Conservation (phyloP, 2,113 vertebrate genomes). For the Silurus glanis region DNA sequence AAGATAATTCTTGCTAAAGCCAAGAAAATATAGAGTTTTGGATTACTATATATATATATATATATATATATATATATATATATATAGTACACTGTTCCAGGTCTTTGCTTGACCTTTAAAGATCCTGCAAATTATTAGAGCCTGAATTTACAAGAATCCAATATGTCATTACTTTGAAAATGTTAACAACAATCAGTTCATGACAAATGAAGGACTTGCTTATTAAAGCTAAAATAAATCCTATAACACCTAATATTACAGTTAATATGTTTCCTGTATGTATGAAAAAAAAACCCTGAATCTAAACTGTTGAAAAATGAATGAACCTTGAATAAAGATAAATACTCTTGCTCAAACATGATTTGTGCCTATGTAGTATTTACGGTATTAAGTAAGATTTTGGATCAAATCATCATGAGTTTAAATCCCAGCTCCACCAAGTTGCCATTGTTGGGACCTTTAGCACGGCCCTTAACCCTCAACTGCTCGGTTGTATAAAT, state of each 20-base stretch:
- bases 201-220: not conserved
- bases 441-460: too few relatives aligned
- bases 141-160: not conserved
- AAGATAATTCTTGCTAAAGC: conserved; percentile 64
- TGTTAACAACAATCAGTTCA: not conserved
- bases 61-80: not conserved
- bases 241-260: not conserved
- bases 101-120: not conserved
- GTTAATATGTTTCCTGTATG: too few relatives aligned
- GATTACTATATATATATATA: too few relatives aligned
- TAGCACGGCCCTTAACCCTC: too few relatives aligned
- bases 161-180: not conserved
- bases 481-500: too few relatives aligned
- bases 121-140: not conserved
- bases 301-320: too few relatives aligned
- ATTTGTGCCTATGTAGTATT: not conserved
- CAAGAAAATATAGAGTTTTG: not conserved
- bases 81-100: not conserved
- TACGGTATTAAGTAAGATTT: not conserved
- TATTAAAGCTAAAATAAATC: not conserved
- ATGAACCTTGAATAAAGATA: too few relatives aligned
- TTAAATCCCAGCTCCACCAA: too few relatives aligned
- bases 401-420: too few relatives aligned
- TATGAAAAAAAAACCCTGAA: too few relatives aligned
- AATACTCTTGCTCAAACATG: not conserved